Evolutionary conservation across 2,797 vertebrate species (phyloP), one percentile per base, ranked within the genome.

Genomic region (Myripristis murdjan): DNA sequence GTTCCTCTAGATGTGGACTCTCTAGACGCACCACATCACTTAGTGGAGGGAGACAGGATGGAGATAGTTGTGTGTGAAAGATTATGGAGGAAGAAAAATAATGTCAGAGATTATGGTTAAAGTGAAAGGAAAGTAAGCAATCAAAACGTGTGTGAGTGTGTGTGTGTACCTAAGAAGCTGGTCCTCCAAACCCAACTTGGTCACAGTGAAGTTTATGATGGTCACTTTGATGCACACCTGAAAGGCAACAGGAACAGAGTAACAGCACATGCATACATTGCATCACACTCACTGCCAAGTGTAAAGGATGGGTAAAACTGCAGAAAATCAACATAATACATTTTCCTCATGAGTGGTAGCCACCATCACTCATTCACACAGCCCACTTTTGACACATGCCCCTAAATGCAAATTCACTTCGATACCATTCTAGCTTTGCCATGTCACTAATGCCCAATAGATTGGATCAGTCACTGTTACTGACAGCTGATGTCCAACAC

Each of bases 151-250:
- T 15, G 49, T 20, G 63, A 44, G 62, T 20, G 49, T 31, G 37
- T 57, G 22, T n/a, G 26, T 39, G n/a, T 83, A 97, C 96, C 96
- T 96, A 53, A 97, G 92, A 37, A 97, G 86, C 60, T 97, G 96
- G 83, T 97, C 96, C 71, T 97, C 96, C 63, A 97, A 89, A 51
- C 96, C 96, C 61, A 96, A 96, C 81, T 89, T 95, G 20, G 96
- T 97, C 70, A 97, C 96, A 0, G 96, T 97, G 85, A 97, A 97
- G 89, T 97, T 97, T 76, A 97, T 97, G 66, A 97, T 93, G 43
- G 96, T 97, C 62, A 97, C 96, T 94, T 97, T 97, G 79, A 97
- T 97, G 75, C 96, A 97, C 33, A 97, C 95, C 96, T 97, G 75
- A 41, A 79, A 63, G n/a, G 5, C 33, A 75, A 62, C 1, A 73